These are phyloP conservation scores for Mirza zaza DNA, from an alignment of 2,113 vertebrate genomes.

Conservation along the genomic window DNA sequence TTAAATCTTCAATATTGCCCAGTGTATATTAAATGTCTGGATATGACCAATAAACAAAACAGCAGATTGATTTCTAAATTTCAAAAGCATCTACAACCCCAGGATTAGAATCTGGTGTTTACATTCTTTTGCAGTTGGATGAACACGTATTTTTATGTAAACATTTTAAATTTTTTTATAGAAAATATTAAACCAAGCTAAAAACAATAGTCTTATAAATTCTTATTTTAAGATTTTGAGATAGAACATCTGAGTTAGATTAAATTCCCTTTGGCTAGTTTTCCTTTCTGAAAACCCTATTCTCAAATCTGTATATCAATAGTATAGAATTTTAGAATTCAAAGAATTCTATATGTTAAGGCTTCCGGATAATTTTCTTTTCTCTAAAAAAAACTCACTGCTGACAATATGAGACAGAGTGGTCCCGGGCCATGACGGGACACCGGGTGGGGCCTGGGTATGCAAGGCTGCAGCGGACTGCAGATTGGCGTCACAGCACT, in stretches of 20 bases:
- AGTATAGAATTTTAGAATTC: background rate
- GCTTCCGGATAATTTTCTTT: background rate
- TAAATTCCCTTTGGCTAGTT: background rate
- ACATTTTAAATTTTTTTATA: background rate
- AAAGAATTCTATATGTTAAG: background rate
- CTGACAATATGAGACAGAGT: background rate
- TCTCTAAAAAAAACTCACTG: background rate
- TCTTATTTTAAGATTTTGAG: background rate
- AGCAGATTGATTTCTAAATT: background rate
- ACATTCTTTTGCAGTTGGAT: background rate
- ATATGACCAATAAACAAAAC: background rate
- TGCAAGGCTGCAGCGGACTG: background rate
- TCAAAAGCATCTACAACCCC: background rate
- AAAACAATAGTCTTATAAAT: background rate
- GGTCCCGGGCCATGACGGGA: background rate
- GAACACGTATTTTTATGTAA: background rate
- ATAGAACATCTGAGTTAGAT: background rate
- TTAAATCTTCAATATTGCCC: background rate
- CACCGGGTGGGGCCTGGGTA: background rate
- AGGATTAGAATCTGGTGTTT: background rate
- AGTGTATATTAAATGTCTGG: background rate
- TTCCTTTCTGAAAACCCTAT: constrained; percentile 4
- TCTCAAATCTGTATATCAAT: background rate
- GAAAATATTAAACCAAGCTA: background rate
- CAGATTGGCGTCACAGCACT: background rate